Evolutionary conservation across 2,113 vertebrate genomes (phyloP).

Genomic region (Sander vitreus): DNA sequence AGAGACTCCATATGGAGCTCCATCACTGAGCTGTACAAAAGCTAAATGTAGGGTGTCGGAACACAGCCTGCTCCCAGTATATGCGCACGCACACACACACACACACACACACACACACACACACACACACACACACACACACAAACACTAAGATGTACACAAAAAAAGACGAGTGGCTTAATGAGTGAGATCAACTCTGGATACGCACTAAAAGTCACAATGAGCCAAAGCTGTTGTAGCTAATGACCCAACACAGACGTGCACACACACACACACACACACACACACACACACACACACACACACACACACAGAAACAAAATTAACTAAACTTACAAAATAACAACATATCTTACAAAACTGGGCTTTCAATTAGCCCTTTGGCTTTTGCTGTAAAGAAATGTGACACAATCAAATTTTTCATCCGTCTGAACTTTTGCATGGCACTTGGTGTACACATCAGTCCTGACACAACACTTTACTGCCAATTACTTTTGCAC

Average conservation of each 20-base stretch:
- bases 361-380: conserved; percentile 19
- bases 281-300: not conserved
- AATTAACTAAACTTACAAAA: conserved; percentile 46
- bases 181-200: conserved; percentile 66
- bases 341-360: conserved; percentile 12
- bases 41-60: conserved; percentile 74
- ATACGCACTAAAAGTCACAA: conserved; percentile 69
- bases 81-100: conserved; percentile 7
- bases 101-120: not conserved
- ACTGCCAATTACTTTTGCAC: conserved; percentile 58
- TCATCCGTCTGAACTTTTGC: conserved; percentile 22
- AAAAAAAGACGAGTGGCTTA: conserved; percentile 60
- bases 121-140: not conserved
- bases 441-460: conserved; percentile 16
- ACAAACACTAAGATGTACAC: conserved; percentile 6
- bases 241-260: conserved; percentile 57
- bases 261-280: conserved; percentile 10
- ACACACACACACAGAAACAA: conserved; percentile 13
- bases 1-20: conserved; percentile 66
- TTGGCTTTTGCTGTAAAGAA: conserved; percentile 20
- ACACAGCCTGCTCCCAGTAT: conserved; percentile 33
- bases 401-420: not conserved
- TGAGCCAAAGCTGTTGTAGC: conserved; percentile 64
- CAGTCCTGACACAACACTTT: conserved; percentile 57
- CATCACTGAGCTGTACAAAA: conserved; percentile 57